These are phyloP conservation scores for Pammene fasciana DNA, from an alignment of 2,888 invertebrate genomes.

Conservation along the genomic window DNA sequence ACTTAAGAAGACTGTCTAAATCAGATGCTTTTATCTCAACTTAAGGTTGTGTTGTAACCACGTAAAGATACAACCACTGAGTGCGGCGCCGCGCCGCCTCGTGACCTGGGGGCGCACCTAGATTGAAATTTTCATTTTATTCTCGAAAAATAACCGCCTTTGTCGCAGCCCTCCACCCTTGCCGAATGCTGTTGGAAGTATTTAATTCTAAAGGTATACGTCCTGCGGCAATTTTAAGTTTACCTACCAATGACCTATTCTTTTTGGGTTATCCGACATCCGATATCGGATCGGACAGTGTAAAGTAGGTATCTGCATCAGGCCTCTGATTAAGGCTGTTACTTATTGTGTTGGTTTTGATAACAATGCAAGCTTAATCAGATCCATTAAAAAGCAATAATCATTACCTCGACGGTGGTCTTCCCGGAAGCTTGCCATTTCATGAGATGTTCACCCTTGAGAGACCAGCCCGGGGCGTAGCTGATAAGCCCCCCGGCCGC, in stretches of 20 bases:
- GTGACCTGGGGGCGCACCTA: conserved; percentile 75
- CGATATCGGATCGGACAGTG: too few species aligned
- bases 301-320: too few species aligned
- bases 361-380: conserved; percentile 7
- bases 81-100: conserved; percentile 49
- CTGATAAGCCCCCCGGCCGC: conserved; percentile 78
- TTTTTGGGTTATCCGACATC: too few species aligned
- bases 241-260: too few species aligned
- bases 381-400: conserved; percentile 30
- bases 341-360: not conserved
- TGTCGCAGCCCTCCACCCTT: conserved; percentile 51
- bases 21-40: not conserved
- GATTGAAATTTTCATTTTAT: conserved; percentile 79
- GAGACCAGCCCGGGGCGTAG: conserved; percentile 85
- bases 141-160: conserved; percentile 63
- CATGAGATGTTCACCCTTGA: conserved; percentile 84
- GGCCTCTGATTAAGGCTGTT: not conserved
- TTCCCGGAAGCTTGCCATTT: conserved; percentile 85
- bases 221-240: not conserved
- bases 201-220: conserved; percentile 13
- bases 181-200: conserved; percentile 45
- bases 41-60: conserved; percentile 4
- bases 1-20: not conserved
- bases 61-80: conserved; percentile 45
- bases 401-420: conserved; percentile 82